phyloP scores from a whole-genome alignment of 2,888 invertebrate species.

The Ryuthela nishihirai region DNA sequence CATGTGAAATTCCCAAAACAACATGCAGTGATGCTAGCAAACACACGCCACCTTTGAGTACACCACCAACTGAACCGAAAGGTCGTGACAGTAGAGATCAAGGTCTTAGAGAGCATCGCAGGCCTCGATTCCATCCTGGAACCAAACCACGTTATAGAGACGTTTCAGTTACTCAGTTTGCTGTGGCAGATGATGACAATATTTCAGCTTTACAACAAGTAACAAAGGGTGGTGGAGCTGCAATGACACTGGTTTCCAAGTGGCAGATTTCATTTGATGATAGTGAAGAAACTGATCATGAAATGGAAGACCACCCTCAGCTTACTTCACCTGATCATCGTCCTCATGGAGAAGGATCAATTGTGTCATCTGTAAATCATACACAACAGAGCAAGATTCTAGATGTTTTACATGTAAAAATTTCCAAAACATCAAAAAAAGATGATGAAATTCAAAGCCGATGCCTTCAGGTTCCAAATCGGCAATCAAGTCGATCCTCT shows the following conservation, averaged over 20 bases:
- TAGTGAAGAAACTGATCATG: slow-evolving; percentile 88
- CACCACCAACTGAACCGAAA: slow-evolving; percentile 14
- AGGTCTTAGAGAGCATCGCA: slow-evolving; percentile 22
- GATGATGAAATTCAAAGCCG: background rate
- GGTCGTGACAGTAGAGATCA: slow-evolving; percentile 18
- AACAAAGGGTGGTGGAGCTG: slow-evolving; percentile 74
- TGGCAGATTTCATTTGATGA: slow-evolving; percentile 97
- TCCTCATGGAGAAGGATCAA: background rate
- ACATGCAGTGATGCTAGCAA: background rate
- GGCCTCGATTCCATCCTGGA: slow-evolving; percentile 35
- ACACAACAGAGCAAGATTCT: background rate
- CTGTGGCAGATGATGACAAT: slow-evolving; percentile 88
- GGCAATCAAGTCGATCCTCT: background rate
- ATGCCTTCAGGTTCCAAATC: background rate
- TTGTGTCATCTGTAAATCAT: background rate
- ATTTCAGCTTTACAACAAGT: slow-evolving; percentile 84
- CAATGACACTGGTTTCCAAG: slow-evolving; percentile 79
- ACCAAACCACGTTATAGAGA: slow-evolving; percentile 56
- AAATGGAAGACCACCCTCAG: slow-evolving; percentile 64
- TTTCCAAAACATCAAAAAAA: background rate
- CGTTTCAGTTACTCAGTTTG: slow-evolving; percentile 82
- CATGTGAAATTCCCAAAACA: background rate
- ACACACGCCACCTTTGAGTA: slow-evolving; percentile 1
- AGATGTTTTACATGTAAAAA: background rate
- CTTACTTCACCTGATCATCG: background rate